These are phyloP conservation scores for Sarcoramphus papa DNA, from an alignment of 2,797 vertebrate species.

Conservation along the genomic window DNA sequence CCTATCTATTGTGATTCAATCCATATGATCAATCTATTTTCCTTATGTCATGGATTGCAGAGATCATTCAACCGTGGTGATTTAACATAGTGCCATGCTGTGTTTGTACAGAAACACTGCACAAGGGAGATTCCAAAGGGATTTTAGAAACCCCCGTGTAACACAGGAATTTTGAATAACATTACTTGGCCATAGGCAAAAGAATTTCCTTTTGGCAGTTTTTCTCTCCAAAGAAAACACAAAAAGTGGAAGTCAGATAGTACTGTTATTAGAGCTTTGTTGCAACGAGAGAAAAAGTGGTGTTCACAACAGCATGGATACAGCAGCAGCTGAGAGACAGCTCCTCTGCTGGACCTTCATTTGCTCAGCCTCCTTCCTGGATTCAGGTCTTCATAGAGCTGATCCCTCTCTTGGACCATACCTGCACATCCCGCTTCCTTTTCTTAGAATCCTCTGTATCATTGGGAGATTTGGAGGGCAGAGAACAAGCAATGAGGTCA, in stretches of 20 bases:
- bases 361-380: background rate
- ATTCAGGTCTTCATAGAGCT: background rate
- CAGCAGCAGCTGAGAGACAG: background rate
- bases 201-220: conserved; percentile 56
- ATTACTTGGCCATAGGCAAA: conserved; percentile 36
- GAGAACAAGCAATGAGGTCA: background rate
- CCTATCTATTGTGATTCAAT: conserved; percentile 5
- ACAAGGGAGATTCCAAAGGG: conserved; percentile 44
- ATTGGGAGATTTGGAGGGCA: background rate
- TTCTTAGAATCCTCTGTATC: background rate
- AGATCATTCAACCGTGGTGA: background rate
- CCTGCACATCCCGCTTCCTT: background rate
- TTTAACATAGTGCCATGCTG: background rate
- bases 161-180: conserved; percentile 24
- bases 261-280: background rate
- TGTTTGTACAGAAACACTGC: conserved; percentile 18
- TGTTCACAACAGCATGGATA: background rate
- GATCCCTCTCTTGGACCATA: background rate
- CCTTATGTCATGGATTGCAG: background rate
- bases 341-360: background rate
- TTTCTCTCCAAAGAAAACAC: conserved; percentile 50
- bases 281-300: background rate
- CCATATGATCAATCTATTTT: conserved; percentile 26
- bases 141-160: conserved; percentile 21
- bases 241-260: conserved; percentile 51